Percentiles rank a stretch among this genome's conserved stretches.
These are phyloP conservation scores for Pyrrhosoma nymphula DNA, from an alignment of 2,888 invertebrate genomes.

Conservation along the genomic window DNA sequence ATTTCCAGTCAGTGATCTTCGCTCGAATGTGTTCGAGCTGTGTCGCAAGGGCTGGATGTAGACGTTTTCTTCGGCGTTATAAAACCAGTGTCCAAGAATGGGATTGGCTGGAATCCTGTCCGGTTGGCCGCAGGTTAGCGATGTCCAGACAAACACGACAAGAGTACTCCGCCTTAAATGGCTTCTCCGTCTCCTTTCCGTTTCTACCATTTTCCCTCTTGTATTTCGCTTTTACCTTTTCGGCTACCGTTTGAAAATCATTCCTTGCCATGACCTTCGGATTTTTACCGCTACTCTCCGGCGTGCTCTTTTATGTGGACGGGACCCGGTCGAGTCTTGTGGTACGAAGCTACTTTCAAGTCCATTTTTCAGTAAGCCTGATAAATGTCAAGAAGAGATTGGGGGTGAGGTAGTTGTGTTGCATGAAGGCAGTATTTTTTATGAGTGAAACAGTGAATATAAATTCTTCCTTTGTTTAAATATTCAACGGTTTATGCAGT, in stretches of 20 bases:
- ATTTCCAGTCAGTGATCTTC: not conserved
- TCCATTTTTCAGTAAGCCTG: too few species aligned
- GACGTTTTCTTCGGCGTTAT: conserved; percentile 2
- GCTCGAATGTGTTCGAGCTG: not conserved
- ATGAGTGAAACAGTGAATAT: too few species aligned
- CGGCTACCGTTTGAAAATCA: conserved; percentile 14
- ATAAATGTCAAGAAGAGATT: too few species aligned
- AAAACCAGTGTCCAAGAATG: conserved; percentile 40
- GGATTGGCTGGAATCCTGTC: conserved; percentile 63
- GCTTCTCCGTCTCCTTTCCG: not conserved
- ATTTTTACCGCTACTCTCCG: conserved; percentile 10
- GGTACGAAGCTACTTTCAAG: too few species aligned
- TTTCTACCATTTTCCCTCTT: not conserved
- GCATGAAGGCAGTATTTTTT: too few species aligned
- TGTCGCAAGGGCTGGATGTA: conserved; percentile 30
- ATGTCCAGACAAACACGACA: not conserved
- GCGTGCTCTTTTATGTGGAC: not conserved
- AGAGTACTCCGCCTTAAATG: conserved; percentile 48
- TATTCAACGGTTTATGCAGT: too few species aligned
- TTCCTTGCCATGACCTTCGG: conserved; percentile 52
- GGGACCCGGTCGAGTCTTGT: not conserved
- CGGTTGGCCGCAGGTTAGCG: not conserved
- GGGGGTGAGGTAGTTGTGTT: too few species aligned
- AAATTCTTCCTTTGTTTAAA: too few species aligned
- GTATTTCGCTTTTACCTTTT: conserved; percentile 51